These are phyloP conservation scores for Petrolisthes cinctipes DNA, from an alignment of 2,888 invertebrate species.

Conservation along the genomic window DNA sequence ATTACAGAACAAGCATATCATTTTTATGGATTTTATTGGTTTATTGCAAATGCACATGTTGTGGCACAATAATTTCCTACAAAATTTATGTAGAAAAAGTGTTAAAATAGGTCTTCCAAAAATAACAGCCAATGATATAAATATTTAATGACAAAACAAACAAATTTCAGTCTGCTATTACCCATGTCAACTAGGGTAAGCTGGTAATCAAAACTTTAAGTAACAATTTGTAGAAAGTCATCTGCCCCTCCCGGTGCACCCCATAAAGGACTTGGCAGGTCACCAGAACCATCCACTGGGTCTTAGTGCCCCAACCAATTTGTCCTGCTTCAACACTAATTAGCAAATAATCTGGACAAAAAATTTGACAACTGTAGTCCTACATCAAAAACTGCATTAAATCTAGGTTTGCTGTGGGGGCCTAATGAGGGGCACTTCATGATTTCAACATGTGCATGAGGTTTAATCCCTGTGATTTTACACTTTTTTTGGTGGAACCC, in stretches of 20 bases:
- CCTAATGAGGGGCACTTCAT: slow-evolving; percentile 44
- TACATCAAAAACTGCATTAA: slow-evolving; percentile 4
- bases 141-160: slow-evolving; percentile 37
- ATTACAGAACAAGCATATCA: slow-evolving; percentile 15
- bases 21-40: slow-evolving; percentile 63
- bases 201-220: slow-evolving; percentile 32
- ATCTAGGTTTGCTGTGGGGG: slow-evolving; percentile 47
- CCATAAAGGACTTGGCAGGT: no score
- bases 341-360: slow-evolving; percentile 18
- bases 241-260: slow-evolving; percentile 22
- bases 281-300: no score
- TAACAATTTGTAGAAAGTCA: slow-evolving; percentile 41
- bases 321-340: neutral
- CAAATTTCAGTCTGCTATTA: slow-evolving; percentile 38
- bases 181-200: slow-evolving; percentile 49
- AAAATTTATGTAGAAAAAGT: slow-evolving; percentile 62
- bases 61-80: slow-evolving; percentile 65
- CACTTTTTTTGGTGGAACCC: slow-evolving; percentile 64
- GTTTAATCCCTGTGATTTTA: slow-evolving; percentile 63
- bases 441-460: slow-evolving; percentile 61
- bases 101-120: slow-evolving; percentile 62
- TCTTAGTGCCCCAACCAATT: neutral
- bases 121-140: slow-evolving; percentile 58
- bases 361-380: neutral
- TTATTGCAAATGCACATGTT: slow-evolving; percentile 66